These are phyloP conservation scores for Carlito syrichta DNA, from an alignment of 2,113 vertebrate genomes.

Conservation along the genomic window DNA sequence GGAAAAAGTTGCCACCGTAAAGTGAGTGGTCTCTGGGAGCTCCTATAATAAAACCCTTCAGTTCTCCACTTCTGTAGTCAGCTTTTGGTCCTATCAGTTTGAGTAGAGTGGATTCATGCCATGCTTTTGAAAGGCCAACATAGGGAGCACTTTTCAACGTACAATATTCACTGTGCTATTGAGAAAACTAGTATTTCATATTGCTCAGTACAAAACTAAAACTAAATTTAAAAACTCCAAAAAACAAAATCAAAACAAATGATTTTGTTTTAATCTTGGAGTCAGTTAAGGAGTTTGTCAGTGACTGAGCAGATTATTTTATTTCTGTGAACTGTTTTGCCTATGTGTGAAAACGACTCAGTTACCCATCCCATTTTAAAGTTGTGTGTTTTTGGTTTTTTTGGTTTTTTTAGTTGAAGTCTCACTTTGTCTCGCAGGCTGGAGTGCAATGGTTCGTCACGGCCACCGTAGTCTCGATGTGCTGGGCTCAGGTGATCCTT, in stretches of 20 bases:
- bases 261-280: not conserved
- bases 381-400: too few relatives aligned
- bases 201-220: not conserved
- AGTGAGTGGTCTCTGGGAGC: not conserved
- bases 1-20: not conserved
- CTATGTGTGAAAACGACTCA: not conserved
- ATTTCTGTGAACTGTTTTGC: not conserved
- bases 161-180: not conserved
- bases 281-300: not conserved
- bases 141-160: not conserved
- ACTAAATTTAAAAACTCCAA: not conserved
- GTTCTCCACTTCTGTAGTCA: not conserved
- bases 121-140: conserved; percentile 5
- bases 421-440: not conserved
- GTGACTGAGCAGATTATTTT: not conserved
- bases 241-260: not conserved
- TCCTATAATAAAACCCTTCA: not conserved
- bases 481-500: not conserved
- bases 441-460: not conserved
- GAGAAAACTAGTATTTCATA: not conserved
- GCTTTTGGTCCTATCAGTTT: not conserved
- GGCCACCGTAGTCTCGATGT: not conserved
- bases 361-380: not conserved
- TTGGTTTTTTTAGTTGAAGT: too few relatives aligned
- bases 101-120: not conserved